These are phyloP conservation scores for Glomeris maerens DNA, from an alignment of 1,140 invertebrate species.

Conservation along the genomic window DNA sequence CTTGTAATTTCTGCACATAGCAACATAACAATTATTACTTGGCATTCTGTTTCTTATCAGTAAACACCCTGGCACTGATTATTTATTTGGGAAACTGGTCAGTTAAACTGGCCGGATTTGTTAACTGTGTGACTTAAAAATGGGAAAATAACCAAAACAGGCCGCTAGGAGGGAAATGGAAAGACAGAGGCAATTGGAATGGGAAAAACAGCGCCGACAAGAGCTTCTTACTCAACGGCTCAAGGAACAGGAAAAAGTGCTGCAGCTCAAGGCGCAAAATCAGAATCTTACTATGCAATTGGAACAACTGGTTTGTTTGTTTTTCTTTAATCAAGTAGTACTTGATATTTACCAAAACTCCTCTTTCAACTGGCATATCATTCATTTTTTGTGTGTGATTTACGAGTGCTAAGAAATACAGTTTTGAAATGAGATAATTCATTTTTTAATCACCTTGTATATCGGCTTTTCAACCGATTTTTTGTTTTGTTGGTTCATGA, in stretches of 20 bases:
- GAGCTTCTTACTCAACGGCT: slow-evolving; percentile 71
- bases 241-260: slow-evolving; percentile 71
- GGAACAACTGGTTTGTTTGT: slow-evolving; percentile 44
- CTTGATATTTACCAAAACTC: neutral
- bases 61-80: too few species aligned
- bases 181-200: slow-evolving; percentile 83
- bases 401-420: too few species aligned
- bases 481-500: slow-evolving; percentile 17
- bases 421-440: neutral
- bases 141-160: too few species aligned
- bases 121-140: neutral
- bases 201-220: slow-evolving; percentile 82
- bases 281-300: slow-evolving; percentile 70
- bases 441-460: slow-evolving; percentile 6
- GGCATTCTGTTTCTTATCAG: too few species aligned
- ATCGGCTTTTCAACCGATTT: slow-evolving; percentile 2
- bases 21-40: too few species aligned
- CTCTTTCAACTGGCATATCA: too few species aligned
- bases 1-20: too few species aligned
- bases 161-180: slow-evolving; percentile 63
- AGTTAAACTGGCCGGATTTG: slow-evolving; percentile 12
- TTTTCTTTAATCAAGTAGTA: slow-evolving; percentile 7
- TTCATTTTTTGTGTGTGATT: too few species aligned
- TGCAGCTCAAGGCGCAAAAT: slow-evolving; percentile 78
- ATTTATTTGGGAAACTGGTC: too few species aligned